Percentiles rank a stretch among this genome's conserved stretches.
These are phyloP conservation scores for Conopomorpha cramerella DNA, from an alignment of 1,140 invertebrate genomes.

Conservation along the genomic window DNA sequence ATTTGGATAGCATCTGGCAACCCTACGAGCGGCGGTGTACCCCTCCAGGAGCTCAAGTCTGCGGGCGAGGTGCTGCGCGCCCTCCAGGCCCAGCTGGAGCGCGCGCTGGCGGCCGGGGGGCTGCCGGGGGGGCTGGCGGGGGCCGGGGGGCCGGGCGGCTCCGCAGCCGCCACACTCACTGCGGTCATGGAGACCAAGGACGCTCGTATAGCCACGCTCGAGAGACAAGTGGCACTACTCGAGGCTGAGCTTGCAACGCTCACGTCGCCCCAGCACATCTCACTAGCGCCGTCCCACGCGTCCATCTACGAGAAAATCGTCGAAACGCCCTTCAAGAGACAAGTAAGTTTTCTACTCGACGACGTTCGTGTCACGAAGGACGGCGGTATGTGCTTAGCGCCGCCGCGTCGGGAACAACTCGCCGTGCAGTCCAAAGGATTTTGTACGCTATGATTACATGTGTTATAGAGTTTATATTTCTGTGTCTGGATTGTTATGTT, in stretches of 20 bases:
- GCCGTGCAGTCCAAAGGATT: too few species aligned
- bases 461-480: too few species aligned
- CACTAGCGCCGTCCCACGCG: constrained; percentile 54
- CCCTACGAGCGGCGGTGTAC: too few species aligned
- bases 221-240: constrained; percentile 78
- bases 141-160: constrained; percentile 65
- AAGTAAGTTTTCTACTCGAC: constrained; percentile 83
- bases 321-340: constrained; percentile 71
- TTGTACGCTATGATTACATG: too few species aligned
- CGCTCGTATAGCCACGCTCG: constrained; percentile 80
- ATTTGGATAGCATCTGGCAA: too few species aligned
- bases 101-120: constrained; percentile 68
- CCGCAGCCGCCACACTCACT: constrained; percentile 72
- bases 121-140: constrained; percentile 67
- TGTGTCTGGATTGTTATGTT: too few species aligned
- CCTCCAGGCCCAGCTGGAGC: constrained; percentile 77
- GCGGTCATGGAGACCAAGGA: constrained; percentile 84
- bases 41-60: constrained; percentile 76
- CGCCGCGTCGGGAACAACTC: constrained; percentile 7
- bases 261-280: constrained; percentile 61
- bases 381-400: constrained; percentile 58
- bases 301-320: constrained; percentile 67
- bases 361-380: constrained; percentile 75
- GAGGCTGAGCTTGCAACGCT: constrained; percentile 70
- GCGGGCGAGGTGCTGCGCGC: constrained; percentile 80